Evolutionary conservation across 2,113 vertebrate species (phyloP).

Genomic region (Panurus biarmicus): DNA sequence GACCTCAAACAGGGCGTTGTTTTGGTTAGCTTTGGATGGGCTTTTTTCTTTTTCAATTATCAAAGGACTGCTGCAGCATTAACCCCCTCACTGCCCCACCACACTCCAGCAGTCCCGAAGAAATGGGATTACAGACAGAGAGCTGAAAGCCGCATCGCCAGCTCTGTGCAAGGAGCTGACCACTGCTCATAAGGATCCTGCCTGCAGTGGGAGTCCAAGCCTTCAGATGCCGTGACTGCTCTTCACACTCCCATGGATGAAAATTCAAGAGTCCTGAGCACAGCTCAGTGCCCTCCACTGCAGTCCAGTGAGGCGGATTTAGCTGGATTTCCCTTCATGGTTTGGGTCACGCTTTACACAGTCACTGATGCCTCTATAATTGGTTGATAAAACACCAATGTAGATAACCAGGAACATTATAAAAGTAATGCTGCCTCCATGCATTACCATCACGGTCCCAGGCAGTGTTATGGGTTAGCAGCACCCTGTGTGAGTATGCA

Average conservation of each 20-base stretch:
- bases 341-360: not conserved
- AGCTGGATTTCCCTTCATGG: not conserved
- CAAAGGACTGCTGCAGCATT: not conserved
- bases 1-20: not conserved
- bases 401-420: not conserved
- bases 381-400: not conserved
- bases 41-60: not conserved
- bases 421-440: not conserved
- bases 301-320: not conserved
- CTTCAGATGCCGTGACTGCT: not conserved
- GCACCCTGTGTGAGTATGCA: not conserved
- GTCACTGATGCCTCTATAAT: not conserved
- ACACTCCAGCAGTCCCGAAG: not conserved
- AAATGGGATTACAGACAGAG: not conserved
- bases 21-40: not conserved
- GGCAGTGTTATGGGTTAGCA: rapidly evolving
- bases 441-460: not conserved
- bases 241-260: not conserved
- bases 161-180: not conserved
- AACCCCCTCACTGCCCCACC: not conserved
- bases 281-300: not conserved
- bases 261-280: not conserved
- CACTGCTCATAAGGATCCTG: not conserved
- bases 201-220: not conserved
- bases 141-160: not conserved